Conservation (phyloP, 2,888 invertebrate species). For the Andrena praecox region DNA sequence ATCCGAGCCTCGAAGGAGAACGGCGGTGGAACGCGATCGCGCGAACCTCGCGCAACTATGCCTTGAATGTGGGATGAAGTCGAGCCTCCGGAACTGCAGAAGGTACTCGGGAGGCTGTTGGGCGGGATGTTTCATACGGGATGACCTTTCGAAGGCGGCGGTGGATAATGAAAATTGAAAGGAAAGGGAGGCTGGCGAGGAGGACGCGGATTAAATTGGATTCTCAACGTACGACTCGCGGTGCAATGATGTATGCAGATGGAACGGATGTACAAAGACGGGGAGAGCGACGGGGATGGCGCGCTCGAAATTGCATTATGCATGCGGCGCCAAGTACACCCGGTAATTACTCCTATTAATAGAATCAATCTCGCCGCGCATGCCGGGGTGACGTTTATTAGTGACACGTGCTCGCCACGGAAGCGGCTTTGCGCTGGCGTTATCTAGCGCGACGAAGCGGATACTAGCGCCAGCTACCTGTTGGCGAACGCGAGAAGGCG, state of each 20-base stretch:
- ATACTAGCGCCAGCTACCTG: slow-evolving; percentile 51
- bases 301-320: slow-evolving; percentile 70
- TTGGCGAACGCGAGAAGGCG: slow-evolving; percentile 6
- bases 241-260: slow-evolving; percentile 16
- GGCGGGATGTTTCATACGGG: too few species aligned
- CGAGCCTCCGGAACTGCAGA: too few species aligned
- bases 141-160: neutral
- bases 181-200: slow-evolving; percentile 15
- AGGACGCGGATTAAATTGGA: slow-evolving; percentile 62
- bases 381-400: slow-evolving; percentile 73
- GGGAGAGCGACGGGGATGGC: slow-evolving; percentile 9
- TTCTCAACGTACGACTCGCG: slow-evolving; percentile 59
- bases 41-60: too few species aligned
- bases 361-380: slow-evolving; percentile 74
- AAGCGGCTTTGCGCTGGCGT: slow-evolving; percentile 66
- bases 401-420: slow-evolving; percentile 72
- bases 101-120: too few species aligned
- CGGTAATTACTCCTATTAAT: slow-evolving; percentile 76
- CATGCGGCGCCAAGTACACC: slow-evolving; percentile 74
- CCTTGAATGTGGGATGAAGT: too few species aligned
- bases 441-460: slow-evolving; percentile 55
- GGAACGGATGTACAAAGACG: neutral
- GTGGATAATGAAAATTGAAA: slow-evolving; percentile 1
- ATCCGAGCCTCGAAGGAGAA: too few species aligned
- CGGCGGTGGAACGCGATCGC: too few species aligned